phyloP scores from a whole-genome alignment of 2,113 vertebrate species.

The Tyrannus savana region DNA sequence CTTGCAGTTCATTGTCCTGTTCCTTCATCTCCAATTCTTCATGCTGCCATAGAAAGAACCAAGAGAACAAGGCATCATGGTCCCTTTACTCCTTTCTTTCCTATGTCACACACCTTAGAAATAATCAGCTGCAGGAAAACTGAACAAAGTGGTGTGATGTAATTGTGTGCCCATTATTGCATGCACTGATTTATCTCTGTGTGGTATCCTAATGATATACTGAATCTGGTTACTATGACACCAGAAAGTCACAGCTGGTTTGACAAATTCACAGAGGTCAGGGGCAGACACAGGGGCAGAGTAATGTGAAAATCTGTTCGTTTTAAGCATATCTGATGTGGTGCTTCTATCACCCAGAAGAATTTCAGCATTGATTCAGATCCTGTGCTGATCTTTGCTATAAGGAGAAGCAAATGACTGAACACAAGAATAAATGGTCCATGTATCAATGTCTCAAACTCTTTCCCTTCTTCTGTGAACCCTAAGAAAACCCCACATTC shows the following conservation, averaged over 20 bases:
- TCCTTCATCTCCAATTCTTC: neutral
- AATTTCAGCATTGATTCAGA: neutral
- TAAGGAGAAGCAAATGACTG: neutral
- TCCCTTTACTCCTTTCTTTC: neutral
- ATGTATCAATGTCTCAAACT: neutral
- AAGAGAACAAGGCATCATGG: accelerated
- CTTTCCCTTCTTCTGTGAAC: neutral
- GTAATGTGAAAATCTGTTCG: neutral
- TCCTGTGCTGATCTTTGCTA: neutral
- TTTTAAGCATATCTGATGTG: neutral
- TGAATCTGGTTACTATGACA: neutral
- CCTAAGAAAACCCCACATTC: neutral
- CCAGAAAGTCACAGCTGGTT: neutral
- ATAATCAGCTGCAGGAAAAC: neutral
- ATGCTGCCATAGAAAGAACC: neutral
- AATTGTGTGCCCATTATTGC: neutral
- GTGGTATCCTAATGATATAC: neutral
- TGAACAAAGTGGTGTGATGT: accelerated
- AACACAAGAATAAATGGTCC: neutral
- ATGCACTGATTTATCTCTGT: neutral
- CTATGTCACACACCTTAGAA: neutral
- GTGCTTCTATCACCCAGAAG: neutral
- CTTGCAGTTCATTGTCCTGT: neutral
- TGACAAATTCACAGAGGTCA: neutral
- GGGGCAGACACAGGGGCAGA: neutral